These are phyloP conservation scores for Muntiacus reevesi DNA, from an alignment of 2,113 vertebrate species.

Conservation along the genomic window DNA sequence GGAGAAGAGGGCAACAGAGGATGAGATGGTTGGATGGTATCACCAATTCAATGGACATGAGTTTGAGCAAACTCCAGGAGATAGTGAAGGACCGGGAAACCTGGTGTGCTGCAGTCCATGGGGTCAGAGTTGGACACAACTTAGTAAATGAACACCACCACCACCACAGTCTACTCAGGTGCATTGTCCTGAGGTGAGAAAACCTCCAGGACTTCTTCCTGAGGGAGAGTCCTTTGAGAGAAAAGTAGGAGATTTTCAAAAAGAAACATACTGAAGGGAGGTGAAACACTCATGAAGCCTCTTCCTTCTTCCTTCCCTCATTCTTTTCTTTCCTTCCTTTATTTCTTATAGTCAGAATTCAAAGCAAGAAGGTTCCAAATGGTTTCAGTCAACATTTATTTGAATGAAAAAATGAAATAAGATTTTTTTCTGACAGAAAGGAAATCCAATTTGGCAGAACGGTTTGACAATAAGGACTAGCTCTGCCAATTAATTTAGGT, in stretches of 20 bases:
- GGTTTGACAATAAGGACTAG: constrained; percentile 28
- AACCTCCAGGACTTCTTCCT: neutral
- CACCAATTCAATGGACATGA: neutral
- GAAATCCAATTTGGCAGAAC: constrained; percentile 34
- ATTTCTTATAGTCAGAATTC: constrained; percentile 26
- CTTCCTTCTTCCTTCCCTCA: neutral
- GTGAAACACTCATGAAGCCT: neutral
- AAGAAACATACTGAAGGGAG: neutral
- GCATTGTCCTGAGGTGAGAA: neutral
- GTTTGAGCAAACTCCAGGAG: neutral
- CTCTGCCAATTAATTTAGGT: constrained; percentile 54
- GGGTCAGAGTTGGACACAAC: neutral
- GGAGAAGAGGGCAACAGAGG: neutral
- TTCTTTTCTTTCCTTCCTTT: neutral
- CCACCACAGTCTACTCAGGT: neutral
- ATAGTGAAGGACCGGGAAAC: neutral
- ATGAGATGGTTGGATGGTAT: neutral
- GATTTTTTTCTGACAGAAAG: constrained; percentile 25
- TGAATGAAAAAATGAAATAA: constrained; percentile 28
- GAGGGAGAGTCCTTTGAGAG: neutral
- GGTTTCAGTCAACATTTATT: neutral
- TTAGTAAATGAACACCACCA: neutral
- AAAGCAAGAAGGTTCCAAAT: neutral
- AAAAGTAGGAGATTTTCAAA: neutral
- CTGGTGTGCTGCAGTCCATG: neutral